Conservation (phyloP, 1,140 invertebrate genomes). For the Drosophila albomicans region DNA sequence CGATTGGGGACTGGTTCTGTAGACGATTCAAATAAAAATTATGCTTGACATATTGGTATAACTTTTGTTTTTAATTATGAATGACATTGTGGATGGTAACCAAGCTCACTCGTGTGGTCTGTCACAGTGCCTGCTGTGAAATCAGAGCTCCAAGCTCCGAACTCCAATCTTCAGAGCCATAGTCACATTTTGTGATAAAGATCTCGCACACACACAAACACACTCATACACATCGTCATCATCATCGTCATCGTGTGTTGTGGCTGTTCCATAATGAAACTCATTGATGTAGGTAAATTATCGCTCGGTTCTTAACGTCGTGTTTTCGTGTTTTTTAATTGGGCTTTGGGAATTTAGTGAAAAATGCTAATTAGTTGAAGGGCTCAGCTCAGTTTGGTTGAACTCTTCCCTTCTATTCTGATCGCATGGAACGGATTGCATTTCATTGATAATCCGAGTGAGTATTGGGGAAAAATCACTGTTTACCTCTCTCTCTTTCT, state of each 20-base stretch:
- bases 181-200: slow-evolving; percentile 76
- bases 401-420: slow-evolving; percentile 20
- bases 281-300: slow-evolving; percentile 84
- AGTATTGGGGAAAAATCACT: slow-evolving; percentile 46
- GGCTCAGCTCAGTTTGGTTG: slow-evolving; percentile 42
- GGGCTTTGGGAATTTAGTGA: slow-evolving; percentile 82
- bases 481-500: slow-evolving; percentile 15
- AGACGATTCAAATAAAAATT: slow-evolving; percentile 77
- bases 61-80: slow-evolving; percentile 83
- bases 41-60: slow-evolving; percentile 84
- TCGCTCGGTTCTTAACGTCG: slow-evolving; percentile 83
- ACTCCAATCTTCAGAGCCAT: slow-evolving; percentile 32
- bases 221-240: slow-evolving; percentile 29
- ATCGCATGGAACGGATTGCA: slow-evolving; percentile 54
- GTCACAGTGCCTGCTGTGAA: slow-evolving; percentile 69
- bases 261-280: slow-evolving; percentile 73
- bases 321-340: slow-evolving; percentile 84
- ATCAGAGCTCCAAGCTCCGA: slow-evolving; percentile 62
- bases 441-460: slow-evolving; percentile 73
- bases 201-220: slow-evolving; percentile 51
- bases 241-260: slow-evolving; percentile 38
- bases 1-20: slow-evolving; percentile 28
- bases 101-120: slow-evolving; percentile 61
- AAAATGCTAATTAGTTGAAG: slow-evolving; percentile 84
- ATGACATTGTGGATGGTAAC: slow-evolving; percentile 52